A percentile compares a stretch with the other conserved stretches of the same genome.
phyloP scores from a whole-genome alignment of 2,797 vertebrate species.

The Nyctalus aviator region DNA sequence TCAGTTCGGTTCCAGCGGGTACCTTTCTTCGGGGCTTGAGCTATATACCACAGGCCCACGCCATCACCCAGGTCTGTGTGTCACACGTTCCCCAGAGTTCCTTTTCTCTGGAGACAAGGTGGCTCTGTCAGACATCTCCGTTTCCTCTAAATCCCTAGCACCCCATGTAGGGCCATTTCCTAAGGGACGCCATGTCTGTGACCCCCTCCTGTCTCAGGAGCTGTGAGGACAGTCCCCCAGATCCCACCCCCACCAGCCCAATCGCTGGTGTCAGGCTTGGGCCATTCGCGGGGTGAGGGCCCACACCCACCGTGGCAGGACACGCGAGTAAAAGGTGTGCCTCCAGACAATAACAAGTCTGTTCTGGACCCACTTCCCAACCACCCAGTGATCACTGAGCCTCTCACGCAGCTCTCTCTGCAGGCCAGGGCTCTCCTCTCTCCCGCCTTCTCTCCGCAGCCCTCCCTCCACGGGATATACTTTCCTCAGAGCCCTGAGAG shows the following conservation, averaged over 20 bases:
- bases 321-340: neutral
- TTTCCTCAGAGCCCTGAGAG: neutral
- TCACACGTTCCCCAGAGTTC: neutral
- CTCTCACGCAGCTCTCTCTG: neutral
- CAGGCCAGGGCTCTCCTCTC: too few species aligned
- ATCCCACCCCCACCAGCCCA: neutral
- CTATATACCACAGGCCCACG: too few species aligned
- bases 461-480: neutral
- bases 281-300: neutral
- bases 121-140: neutral
- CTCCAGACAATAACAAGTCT: too few species aligned
- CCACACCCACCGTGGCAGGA: neutral
- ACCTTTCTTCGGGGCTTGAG: neutral
- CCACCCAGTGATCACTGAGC: neutral
- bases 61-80: neutral
- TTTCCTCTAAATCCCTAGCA: neutral
- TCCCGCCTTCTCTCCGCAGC: too few species aligned
- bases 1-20: neutral
- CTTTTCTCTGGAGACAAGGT: neutral
- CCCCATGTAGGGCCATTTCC: neutral
- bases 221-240: neutral
- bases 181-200: neutral
- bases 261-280: accelerated
- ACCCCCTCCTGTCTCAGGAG: neutral
- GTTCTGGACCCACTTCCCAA: neutral